These are phyloP conservation scores for Podiceps cristatus DNA, from an alignment of 2,113 vertebrate genomes.

Conservation along the genomic window DNA sequence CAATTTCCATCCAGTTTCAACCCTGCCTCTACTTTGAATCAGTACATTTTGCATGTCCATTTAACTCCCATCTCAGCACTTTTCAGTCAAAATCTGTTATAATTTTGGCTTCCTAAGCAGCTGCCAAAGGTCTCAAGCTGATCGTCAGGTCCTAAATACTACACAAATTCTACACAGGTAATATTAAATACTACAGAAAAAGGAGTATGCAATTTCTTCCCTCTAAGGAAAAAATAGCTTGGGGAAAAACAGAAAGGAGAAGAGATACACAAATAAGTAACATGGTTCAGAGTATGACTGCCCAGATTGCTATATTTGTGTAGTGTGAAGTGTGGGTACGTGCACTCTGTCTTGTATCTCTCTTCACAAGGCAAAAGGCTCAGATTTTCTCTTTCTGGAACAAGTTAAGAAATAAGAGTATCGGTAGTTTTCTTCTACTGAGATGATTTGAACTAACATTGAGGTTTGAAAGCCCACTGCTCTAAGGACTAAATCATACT, in stretches of 20 bases:
- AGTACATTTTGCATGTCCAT: background rate
- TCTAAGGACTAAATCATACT: background rate
- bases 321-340: background rate
- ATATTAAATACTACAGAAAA: background rate
- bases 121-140: background rate
- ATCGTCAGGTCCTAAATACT: background rate
- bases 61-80: background rate
- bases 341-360: background rate
- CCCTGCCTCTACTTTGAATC: background rate
- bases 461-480: background rate
- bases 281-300: background rate
- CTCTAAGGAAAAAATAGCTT: background rate
- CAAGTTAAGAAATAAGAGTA: background rate
- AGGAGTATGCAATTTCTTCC: accelerated
- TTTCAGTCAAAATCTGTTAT: background rate
- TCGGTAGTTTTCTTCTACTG: background rate
- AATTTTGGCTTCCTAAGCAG: background rate
- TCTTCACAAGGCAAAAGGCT: background rate
- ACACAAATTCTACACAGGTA: background rate
- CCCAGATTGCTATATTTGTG: background rate
- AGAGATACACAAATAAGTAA: background rate
- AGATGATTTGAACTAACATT: background rate
- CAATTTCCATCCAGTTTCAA: background rate
- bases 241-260: background rate
- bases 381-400: background rate